These are phyloP conservation scores for Pachymerium ferrugineum DNA, from an alignment of 2,888 invertebrate species.

Conservation along the genomic window DNA sequence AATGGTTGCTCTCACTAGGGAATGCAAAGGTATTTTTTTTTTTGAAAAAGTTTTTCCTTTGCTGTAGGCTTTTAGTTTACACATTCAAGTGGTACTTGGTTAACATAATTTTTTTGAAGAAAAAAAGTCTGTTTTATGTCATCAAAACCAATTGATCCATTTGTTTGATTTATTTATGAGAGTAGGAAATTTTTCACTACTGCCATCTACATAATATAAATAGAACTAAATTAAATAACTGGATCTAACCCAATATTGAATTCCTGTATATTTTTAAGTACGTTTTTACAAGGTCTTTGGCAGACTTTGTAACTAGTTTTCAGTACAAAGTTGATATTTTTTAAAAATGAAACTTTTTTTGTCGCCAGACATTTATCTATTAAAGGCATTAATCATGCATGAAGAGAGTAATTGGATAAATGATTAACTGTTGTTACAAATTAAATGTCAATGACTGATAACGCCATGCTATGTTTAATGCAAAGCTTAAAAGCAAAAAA, in stretches of 20 bases:
- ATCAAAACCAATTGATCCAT: too few species aligned
- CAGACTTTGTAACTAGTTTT: too few species aligned
- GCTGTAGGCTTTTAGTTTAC: not conserved
- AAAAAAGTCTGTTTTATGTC: not conserved
- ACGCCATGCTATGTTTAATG: too few species aligned
- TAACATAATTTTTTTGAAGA: not conserved
- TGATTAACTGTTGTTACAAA: conserved; percentile 13
- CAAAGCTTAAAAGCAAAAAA: not conserved
- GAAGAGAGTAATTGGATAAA: conserved; percentile 1
- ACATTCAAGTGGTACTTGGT: too few species aligned
- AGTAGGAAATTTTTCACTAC: not conserved
- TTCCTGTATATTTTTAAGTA: not conserved
- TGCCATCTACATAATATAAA: not conserved
- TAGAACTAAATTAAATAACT: not conserved
- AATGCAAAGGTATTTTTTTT: not conserved
- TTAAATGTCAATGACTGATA: conserved; percentile 1
- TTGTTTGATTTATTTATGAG: not conserved
- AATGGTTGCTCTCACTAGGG: not conserved
- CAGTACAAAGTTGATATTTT: too few species aligned
- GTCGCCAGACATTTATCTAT: not conserved
- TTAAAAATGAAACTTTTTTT: not conserved
- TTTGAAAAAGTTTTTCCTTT: not conserved
- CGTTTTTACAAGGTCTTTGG: not conserved
- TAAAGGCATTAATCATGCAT: not conserved
- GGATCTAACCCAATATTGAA: not conserved